Base-by-base conservation (phyloP, 2,888 invertebrate species). In the Coecobrya sp. region DNA sequence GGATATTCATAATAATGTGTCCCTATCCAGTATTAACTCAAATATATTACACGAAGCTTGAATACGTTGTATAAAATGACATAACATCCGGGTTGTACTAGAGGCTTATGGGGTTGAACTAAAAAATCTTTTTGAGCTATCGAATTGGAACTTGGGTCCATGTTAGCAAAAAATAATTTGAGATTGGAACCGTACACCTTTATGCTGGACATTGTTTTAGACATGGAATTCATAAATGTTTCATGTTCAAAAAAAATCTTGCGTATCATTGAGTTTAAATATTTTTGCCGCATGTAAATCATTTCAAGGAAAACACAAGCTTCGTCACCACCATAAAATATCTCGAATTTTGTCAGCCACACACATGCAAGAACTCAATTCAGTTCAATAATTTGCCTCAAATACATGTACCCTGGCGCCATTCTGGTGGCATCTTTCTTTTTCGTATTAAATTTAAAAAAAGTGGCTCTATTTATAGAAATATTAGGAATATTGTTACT, bases 321-420 rank as follows among this genome's bases (percentile, higher is more conserved):
- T 52, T 82, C 36, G 62, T 62, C 62, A 81, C 30, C 55, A 30
- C 11, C 55, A 30, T 82, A 7, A 0, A 59, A 19, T 4, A 19
- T n/a, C 27, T 65, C 5, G 5, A 7, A 30, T 65, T 84, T 49
- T 5, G 59, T 36, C 11, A 22, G 76, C 45, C 65, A 59, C 27
- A 19, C 36, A 52, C 89, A 89, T 89, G 89, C 89, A 73, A 89
- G 42, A 89, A 89, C 19, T 84, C 84, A 84, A 89, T 89, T 89
- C 73, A 84, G 81, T 89, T 89, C 30, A 25, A 59, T 30, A 86
- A 55, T 10, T 30, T 55, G 10, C 19, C 19, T 59, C 30, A 81
- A 55, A 36, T 36, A 4, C 55, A 52, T 22, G 55, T 22, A 30
- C 49, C 13, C 7, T n/a, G 82, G 81, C 89, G 89, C 89, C 89